A percentile compares a stretch with the other conserved stretches of the same genome.
Conservation (phyloP, 1,140 invertebrate genomes). For the Drosophila pallidifrons region DNA sequence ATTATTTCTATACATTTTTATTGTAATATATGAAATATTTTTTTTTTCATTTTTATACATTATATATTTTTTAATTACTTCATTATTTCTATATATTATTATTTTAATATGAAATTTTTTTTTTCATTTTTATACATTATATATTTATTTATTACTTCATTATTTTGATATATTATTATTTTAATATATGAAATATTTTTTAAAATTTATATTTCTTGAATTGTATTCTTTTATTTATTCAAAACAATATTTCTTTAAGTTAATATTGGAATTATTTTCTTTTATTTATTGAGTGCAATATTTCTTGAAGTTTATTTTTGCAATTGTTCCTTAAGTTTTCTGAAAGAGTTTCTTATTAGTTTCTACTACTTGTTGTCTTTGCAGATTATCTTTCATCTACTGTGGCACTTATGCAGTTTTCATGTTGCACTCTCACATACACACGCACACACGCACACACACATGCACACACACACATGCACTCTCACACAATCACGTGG, state of each 20-base stretch:
- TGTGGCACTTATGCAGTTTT: constrained; percentile 37
- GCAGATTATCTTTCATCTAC: neutral
- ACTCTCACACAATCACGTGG: constrained; percentile 30
- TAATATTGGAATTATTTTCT: neutral
- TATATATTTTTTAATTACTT: neutral
- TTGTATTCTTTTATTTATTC: neutral
- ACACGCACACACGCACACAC: constrained; percentile 28
- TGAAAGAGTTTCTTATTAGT: neutral
- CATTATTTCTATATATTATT: neutral
- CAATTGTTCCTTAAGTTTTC: neutral
- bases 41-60: too few relatives aligned
- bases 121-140: too few relatives aligned
- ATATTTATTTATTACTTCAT: neutral
- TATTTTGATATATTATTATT: neutral
- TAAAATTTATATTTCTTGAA: neutral
- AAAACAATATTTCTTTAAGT: neutral
- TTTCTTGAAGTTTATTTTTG: neutral
- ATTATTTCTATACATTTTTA: too few relatives aligned
- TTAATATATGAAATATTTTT: neutral
- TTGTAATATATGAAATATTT: too few relatives aligned
- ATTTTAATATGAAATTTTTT: neutral
- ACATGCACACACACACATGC: constrained; percentile 2
- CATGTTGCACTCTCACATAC: constrained; percentile 29
- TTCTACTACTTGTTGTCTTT: neutral
- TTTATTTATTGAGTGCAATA: neutral